Conservation (phyloP, 2,113 vertebrate genomes). For the Halichoeres trimaculatus region DNA sequence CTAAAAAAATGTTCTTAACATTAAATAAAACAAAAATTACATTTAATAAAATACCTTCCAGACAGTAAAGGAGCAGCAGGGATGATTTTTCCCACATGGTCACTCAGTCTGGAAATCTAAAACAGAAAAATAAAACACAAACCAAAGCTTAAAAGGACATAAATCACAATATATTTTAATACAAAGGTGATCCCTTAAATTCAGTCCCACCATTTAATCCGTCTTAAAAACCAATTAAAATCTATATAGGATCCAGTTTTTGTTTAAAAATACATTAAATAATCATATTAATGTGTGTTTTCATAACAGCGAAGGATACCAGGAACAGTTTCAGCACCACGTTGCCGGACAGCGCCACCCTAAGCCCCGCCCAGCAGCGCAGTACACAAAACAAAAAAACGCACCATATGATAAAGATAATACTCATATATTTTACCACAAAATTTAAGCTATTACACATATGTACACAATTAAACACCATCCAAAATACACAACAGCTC, state of each 20-base stretch:
- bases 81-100: conserved; percentile 31
- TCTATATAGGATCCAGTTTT: no score
- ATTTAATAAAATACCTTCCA: conserved; percentile 33
- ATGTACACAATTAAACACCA: rapidly evolving
- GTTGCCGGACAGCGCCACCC: conserved; percentile 44
- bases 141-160: background rate
- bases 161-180: no score
- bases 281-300: no score
- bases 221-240: no score
- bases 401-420: background rate
- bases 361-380: conserved; percentile 47
- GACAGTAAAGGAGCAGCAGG: conserved; percentile 39
- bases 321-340: conserved; percentile 51
- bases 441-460: no score
- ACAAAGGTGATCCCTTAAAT: no score
- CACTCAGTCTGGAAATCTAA: background rate
- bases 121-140: background rate
- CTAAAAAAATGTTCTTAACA: no score
- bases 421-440: background rate
- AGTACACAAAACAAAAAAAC: conserved; percentile 7
- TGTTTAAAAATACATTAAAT: no score
- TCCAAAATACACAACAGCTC: background rate
- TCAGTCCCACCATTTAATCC: no score
- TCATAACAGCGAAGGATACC: no score
- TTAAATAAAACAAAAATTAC: background rate